Conservation (phyloP, 2,113 vertebrate species). For the Zosterops hypoxanthus region DNA sequence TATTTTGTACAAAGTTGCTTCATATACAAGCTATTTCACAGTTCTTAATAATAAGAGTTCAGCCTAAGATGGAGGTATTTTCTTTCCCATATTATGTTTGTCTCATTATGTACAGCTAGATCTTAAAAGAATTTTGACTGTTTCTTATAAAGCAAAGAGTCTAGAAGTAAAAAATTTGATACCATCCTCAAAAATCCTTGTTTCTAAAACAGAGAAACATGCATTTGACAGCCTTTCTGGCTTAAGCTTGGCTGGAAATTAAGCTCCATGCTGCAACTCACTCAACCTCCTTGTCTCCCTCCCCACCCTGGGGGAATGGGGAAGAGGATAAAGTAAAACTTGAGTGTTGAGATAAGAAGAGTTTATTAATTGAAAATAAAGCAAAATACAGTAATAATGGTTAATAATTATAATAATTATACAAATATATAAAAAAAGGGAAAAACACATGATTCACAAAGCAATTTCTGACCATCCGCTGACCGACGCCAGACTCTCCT, state of each 20-base stretch:
- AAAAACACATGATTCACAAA: neutral
- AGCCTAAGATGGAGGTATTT: neutral
- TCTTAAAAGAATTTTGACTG: neutral
- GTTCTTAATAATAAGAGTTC: neutral
- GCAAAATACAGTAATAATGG: neutral
- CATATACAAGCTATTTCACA: neutral
- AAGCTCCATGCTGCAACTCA: accelerated
- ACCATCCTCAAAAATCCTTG: neutral
- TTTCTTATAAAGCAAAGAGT: neutral
- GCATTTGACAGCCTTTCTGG: neutral
- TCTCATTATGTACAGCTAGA: neutral
- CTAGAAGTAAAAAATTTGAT: neutral
- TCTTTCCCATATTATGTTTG: neutral
- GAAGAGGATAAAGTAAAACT: neutral
- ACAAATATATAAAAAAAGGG: neutral
- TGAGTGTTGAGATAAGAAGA: neutral
- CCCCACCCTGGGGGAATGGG: neutral
- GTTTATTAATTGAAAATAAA: neutral
- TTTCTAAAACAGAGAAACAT: neutral
- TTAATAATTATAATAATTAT: neutral
- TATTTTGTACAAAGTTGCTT: neutral
- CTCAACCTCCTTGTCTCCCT: neutral
- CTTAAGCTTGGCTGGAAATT: neutral
- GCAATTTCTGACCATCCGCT: neutral
- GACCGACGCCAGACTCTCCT: neutral